Evolutionary conservation across 2,888 invertebrate species (phyloP).

Genomic region (Lasioglossum leucozonium): DNA sequence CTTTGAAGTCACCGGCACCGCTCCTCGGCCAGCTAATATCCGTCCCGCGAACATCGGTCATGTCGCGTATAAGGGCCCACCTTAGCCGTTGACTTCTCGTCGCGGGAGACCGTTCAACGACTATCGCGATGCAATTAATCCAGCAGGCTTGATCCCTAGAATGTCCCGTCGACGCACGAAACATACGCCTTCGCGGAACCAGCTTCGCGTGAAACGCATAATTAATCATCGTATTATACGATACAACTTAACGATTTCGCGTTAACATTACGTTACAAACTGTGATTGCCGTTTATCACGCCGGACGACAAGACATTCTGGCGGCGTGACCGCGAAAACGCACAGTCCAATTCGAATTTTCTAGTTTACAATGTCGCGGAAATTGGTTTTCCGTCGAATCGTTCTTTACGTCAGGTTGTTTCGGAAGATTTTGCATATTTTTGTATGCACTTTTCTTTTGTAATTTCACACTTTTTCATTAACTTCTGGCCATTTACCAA

Average conservation of each 20-base stretch:
- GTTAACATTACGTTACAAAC: constrained; percentile 22
- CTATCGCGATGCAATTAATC: constrained; percentile 43
- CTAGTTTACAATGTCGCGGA: neutral
- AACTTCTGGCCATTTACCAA: no score
- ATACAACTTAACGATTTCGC: constrained; percentile 37
- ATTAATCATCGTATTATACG: constrained; percentile 36
- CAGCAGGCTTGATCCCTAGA: constrained; percentile 46
- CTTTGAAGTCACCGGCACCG: constrained; percentile 61
- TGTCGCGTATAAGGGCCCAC: constrained; percentile 45
- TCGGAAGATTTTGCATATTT: no score
- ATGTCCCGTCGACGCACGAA: constrained; percentile 27
- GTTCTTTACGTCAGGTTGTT: no score
- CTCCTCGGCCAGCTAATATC: constrained; percentile 47
- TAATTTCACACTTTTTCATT: no score
- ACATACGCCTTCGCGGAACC: constrained; percentile 10
- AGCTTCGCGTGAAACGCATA: constrained; percentile 5
- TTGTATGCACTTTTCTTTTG: no score
- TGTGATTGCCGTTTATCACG: neutral
- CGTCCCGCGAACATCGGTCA: constrained; percentile 57
- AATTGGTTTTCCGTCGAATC: no score
- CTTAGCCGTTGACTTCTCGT: constrained; percentile 50
- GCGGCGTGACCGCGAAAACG: neutral
- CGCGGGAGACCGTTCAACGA: constrained; percentile 40
- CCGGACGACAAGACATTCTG: neutral
- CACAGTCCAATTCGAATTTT: neutral